These are phyloP conservation scores for Paratrypauchen microcephalus DNA, from an alignment of 2,797 vertebrate genomes.

Conservation along the genomic window DNA sequence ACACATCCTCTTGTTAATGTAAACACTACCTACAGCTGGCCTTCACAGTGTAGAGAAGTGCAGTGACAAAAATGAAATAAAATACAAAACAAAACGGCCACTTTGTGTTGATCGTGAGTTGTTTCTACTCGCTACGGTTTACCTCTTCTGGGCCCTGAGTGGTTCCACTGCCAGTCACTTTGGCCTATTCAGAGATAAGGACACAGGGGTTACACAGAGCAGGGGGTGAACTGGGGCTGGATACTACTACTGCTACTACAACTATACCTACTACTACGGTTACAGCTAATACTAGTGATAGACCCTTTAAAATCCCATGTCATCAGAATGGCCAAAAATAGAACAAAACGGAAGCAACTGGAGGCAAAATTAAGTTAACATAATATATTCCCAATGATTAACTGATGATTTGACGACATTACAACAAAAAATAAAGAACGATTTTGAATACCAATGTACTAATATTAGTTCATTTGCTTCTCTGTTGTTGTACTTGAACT, in stretches of 20 bases:
- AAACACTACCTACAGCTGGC: conserved; percentile 26
- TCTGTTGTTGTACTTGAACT: too few relatives aligned
- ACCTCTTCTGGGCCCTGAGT: conserved; percentile 77
- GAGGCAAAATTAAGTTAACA: too few relatives aligned
- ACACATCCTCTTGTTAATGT: conserved; percentile 21
- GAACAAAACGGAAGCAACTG: too few relatives aligned
- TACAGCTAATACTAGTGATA: background rate
- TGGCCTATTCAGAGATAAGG: conserved; percentile 77
- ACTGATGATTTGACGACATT: too few relatives aligned
- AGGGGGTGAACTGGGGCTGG: conserved; percentile 30
- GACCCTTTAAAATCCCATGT: too few relatives aligned
- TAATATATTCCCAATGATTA: too few relatives aligned
- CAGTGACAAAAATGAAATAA: conserved; percentile 1
- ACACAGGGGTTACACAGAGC: conserved; percentile 71
- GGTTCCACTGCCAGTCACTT: conserved; percentile 80
- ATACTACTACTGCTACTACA: conserved; percentile 1
- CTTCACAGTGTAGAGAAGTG: conserved; percentile 19
- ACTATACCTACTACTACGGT: background rate
- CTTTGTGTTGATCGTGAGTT: conserved; percentile 35
- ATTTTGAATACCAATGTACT: too few relatives aligned
- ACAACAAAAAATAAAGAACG: too few relatives aligned
- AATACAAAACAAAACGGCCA: conserved; percentile 45
- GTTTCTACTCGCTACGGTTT: conserved; percentile 64
- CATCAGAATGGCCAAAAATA: too few relatives aligned
- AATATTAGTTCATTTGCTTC: too few relatives aligned